These are phyloP conservation scores for Ctenosaura bakeri DNA, from an alignment of 2,797 vertebrate genomes.

Conservation along the genomic window DNA sequence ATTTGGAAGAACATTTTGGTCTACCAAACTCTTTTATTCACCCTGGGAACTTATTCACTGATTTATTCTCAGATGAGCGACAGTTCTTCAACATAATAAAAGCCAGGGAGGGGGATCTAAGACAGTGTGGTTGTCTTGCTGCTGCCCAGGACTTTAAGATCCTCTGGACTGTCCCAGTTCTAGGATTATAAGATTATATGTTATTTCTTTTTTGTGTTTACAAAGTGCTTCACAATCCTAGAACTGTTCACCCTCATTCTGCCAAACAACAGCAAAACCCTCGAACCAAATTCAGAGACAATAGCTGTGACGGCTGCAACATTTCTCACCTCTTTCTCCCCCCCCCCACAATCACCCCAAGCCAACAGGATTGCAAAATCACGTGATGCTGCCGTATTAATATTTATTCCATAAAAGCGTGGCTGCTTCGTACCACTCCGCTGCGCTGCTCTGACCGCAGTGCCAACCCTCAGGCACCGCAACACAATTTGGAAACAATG, in stretches of 20 bases:
- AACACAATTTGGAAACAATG: conserved; percentile 89
- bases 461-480: conserved; percentile 88
- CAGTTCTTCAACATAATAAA: conserved; percentile 3
- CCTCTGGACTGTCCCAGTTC: background rate
- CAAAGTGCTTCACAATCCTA: background rate
- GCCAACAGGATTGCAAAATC: conserved; percentile 72
- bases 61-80: background rate
- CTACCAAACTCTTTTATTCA: background rate
- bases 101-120: background rate
- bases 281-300: conserved; percentile 64
- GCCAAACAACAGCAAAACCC: conserved; percentile 13
- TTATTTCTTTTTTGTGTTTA: conserved; percentile 10
- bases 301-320: conserved; percentile 55
- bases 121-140: background rate
- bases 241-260: conserved; percentile 3
- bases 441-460: conserved; percentile 80
- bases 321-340: conserved; percentile 25
- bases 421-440: conserved; percentile 70
- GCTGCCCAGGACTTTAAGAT: conserved; percentile 11
- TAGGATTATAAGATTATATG: background rate
- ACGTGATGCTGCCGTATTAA: conserved; percentile 75
- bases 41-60: background rate
- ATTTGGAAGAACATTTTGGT: background rate
- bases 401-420: conserved; percentile 78
- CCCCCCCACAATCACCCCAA: conserved; percentile 17